A percentile compares a stretch with the other conserved stretches of the same genome.
phyloP scores from a whole-genome alignment of 1,140 invertebrate genomes.

The Drosophila sp. region DNA sequence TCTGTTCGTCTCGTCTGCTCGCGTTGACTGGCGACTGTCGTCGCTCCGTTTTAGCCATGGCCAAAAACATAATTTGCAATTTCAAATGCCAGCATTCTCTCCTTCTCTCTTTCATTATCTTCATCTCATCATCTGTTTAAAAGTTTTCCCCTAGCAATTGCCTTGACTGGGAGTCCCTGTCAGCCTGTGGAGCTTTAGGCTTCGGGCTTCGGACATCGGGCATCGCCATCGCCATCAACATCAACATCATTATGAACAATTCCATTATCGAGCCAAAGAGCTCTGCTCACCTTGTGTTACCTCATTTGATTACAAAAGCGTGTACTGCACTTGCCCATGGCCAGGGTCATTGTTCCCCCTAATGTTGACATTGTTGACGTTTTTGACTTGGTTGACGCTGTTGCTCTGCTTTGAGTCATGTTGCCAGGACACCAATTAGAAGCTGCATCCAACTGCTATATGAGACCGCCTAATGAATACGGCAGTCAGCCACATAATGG shows the following conservation, averaged over 20 bases:
- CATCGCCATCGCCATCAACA: conserved; percentile 7
- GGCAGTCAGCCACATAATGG: conserved; percentile 13
- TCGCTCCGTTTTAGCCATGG: conserved; percentile 33
- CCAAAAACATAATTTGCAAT: conserved; percentile 79
- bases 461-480: conserved; percentile 27
- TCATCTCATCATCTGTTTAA: not conserved
- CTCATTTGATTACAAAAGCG: conserved; percentile 43
- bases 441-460: conserved; percentile 3
- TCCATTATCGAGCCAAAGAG: not conserved
- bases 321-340: conserved; percentile 25
- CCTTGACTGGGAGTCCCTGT: not conserved
- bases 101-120: not conserved
- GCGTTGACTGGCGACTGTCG: conserved; percentile 20
- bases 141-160: conserved; percentile 7
- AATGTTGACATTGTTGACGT: not conserved
- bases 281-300: conserved; percentile 25
- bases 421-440: conserved; percentile 23
- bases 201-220: too few species aligned
- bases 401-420: conserved; percentile 3
- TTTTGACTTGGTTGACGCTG: not conserved
- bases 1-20: not conserved
- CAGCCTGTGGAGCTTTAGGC: not conserved
- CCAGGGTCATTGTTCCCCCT: conserved; percentile 7
- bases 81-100: conserved; percentile 83
- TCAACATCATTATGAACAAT: conserved; percentile 11